These are phyloP conservation scores for Pelosia muscerda DNA, from an alignment of 2,888 invertebrate species.

Conservation along the genomic window DNA sequence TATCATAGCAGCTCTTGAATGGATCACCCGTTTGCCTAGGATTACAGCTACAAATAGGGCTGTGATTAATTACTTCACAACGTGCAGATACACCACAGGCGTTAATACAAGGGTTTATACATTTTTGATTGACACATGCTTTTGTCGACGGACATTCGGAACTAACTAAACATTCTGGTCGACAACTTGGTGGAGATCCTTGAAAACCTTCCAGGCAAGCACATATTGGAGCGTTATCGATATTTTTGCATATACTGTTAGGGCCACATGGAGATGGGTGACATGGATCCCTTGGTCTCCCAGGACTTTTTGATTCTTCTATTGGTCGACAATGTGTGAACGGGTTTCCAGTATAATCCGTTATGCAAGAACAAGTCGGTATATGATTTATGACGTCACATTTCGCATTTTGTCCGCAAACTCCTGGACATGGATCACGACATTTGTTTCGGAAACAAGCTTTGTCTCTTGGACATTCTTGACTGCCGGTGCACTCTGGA, in stretches of 20 bases:
- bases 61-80: slow-evolving; percentile 94
- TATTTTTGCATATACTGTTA: slow-evolving; percentile 92
- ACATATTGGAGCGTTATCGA: slow-evolving; percentile 93
- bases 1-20: slow-evolving; percentile 90
- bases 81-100: slow-evolving; percentile 92
- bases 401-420: slow-evolving; percentile 91
- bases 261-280: slow-evolving; percentile 92
- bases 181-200: slow-evolving; percentile 93
- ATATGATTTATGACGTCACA: slow-evolving; percentile 92
- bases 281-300: slow-evolving; percentile 89
- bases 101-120: slow-evolving; percentile 93
- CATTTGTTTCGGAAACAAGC: slow-evolving; percentile 92
- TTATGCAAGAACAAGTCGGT: slow-evolving; percentile 90
- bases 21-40: slow-evolving; percentile 93
- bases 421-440: slow-evolving; percentile 91
- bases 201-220: slow-evolving; percentile 91
- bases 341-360: slow-evolving; percentile 91
- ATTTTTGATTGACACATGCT: slow-evolving; percentile 94
- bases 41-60: slow-evolving; percentile 94
- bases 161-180: slow-evolving; percentile 94
- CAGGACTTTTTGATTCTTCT: slow-evolving; percentile 54
- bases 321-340: slow-evolving; percentile 85
- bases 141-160: slow-evolving; percentile 93
- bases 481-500: slow-evolving; percentile 91
- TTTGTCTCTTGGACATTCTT: slow-evolving; percentile 90